These are phyloP conservation scores for Acanthaster planci DNA, from an alignment of 35 echinoderm and acorn worm species.

Conservation along the genomic window DNA sequence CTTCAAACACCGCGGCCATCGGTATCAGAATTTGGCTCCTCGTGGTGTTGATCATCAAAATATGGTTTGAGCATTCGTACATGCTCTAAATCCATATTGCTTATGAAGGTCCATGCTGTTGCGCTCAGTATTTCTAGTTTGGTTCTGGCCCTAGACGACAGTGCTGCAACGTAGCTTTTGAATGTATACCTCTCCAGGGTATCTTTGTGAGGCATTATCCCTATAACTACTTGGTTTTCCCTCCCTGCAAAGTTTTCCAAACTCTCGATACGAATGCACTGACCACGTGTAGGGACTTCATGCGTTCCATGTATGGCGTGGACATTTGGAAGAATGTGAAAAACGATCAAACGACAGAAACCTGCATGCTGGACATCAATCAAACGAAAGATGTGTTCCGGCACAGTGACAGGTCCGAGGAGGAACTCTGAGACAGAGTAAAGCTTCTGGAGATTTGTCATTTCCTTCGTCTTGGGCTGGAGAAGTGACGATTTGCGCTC, in stretches of 20 bases:
- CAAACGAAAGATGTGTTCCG: background rate
- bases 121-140: background rate
- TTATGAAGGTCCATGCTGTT: too few relatives aligned
- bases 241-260: conserved; percentile 2
- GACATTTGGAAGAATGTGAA: conserved; percentile 10
- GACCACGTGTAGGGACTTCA: conserved; percentile 8
- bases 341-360: background rate
- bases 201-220: background rate
- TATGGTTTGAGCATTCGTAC: too few relatives aligned
- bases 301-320: conserved; percentile 13
- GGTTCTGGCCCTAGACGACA: conserved; percentile 2
- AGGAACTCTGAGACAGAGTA: background rate
- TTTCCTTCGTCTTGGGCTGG: background rate
- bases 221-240: conserved; percentile 17
- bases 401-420: background rate
- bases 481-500: background rate
- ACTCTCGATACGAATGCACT: conserved; percentile 7
- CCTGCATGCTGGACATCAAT: conserved; percentile 17
- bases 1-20: too few relatives aligned
- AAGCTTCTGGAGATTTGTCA: conserved; percentile 18
- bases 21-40: too few relatives aligned
- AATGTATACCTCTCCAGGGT: background rate
- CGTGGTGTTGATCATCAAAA: too few relatives aligned
- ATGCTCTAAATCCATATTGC: too few relatives aligned
- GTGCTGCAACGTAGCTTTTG: background rate